Percentiles rank a stretch among this genome's conserved stretches.
Conservation (phyloP, 2,888 invertebrate genomes). For the Amphipoea oculea region DNA sequence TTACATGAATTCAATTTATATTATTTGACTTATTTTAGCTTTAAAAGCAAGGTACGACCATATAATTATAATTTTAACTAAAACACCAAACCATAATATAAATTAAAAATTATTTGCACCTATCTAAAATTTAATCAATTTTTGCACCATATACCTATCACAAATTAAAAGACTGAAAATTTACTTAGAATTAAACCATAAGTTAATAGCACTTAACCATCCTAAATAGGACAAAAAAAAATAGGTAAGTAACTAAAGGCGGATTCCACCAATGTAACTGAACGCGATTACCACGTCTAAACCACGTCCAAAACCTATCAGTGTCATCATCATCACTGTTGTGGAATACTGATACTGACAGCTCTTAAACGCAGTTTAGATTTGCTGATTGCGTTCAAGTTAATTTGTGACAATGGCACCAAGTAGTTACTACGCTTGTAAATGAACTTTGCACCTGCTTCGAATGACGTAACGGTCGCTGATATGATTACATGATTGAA, state of each 20-base stretch:
- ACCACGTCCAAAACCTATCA: not conserved
- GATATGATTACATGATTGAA: slow-evolving; percentile 28
- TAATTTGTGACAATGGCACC: not conserved
- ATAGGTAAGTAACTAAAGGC: not conserved
- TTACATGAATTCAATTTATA: slow-evolving; percentile 28
- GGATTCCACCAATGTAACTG: not conserved
- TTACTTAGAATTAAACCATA: slow-evolving; percentile 31
- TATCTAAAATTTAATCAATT: slow-evolving; percentile 56
- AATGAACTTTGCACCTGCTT: slow-evolving; percentile 18
- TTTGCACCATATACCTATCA: slow-evolving; percentile 63
- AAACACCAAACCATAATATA: slow-evolving; percentile 53
- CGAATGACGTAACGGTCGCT: not conserved
- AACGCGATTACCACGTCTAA: not conserved
- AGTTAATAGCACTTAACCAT: slow-evolving; percentile 41
- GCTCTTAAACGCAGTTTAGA: not conserved
- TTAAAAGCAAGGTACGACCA: slow-evolving; percentile 63
- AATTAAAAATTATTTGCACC: slow-evolving; percentile 65
- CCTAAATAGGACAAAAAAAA: not conserved
- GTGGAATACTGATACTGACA: not conserved
- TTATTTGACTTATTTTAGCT: slow-evolving; percentile 47
- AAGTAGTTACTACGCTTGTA: not conserved
- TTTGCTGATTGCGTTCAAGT: not conserved
- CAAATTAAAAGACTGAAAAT: slow-evolving; percentile 53
- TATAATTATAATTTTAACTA: slow-evolving; percentile 29
- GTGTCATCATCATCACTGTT: no score